A percentile compares a stretch with the other conserved stretches of the same genome.
Conservation (phyloP, 1,140 invertebrate genomes). For the Caenorhabditis elegans region DNA sequence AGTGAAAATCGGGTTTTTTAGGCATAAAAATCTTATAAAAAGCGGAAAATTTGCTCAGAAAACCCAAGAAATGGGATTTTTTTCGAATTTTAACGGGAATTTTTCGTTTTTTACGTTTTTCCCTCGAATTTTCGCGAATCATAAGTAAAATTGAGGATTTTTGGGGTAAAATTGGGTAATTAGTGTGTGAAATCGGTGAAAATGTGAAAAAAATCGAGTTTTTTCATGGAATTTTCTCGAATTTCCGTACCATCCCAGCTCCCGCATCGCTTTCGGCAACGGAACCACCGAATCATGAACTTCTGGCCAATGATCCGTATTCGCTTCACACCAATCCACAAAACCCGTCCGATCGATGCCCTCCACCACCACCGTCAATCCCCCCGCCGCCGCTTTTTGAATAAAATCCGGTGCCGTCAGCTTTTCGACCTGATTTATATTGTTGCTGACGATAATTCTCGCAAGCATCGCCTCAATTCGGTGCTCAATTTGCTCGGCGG, state of each 20-base stretch:
- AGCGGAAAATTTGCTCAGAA: no score
- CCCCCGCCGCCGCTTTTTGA: not conserved
- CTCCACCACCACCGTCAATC: not conserved
- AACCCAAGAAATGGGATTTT: no score
- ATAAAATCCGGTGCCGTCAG: not conserved
- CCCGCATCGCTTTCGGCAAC: not conserved
- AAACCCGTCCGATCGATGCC: not conserved
- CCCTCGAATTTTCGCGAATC: no score
- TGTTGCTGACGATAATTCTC: not conserved
- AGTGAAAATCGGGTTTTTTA: no score
- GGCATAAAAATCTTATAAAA: no score
- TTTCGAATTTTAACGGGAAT: no score
- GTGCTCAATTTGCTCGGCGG: not conserved
- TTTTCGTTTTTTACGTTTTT: no score
- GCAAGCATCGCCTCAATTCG: not conserved
- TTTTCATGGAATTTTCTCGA: no score
- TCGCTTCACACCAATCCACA: not conserved
- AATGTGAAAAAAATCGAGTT: no score
- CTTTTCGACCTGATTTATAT: not conserved
- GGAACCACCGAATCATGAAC: not conserved
- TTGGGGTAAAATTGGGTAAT: no score
- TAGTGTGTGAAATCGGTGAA: no score
- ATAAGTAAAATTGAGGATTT: no score
- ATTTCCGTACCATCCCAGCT: not conserved
- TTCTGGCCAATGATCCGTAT: slow-evolving; percentile 14